Evolutionary conservation across 2,113 vertebrate species (phyloP).

Genomic region (Hemibagrus wyckioides): DNA sequence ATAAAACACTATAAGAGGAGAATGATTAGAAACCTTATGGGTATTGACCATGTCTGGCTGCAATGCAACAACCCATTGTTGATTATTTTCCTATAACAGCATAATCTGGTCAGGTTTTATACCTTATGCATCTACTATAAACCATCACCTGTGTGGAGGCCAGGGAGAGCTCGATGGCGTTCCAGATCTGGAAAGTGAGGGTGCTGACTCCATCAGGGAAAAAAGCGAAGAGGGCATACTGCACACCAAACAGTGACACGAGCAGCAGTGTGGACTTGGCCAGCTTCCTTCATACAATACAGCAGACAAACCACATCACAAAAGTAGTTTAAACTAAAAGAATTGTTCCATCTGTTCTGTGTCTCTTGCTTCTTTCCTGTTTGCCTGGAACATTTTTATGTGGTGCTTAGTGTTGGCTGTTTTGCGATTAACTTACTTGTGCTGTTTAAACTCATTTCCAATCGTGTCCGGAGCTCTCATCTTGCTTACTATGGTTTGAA

Average conservation of each 20-base stretch:
- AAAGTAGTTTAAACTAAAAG: constrained; percentile 1
- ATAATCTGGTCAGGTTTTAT: background rate
- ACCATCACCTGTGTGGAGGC: constrained; percentile 89
- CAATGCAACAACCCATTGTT: background rate
- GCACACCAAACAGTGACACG: constrained; percentile 90
- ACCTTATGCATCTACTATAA: background rate
- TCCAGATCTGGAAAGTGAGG: constrained; percentile 79
- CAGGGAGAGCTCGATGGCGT: constrained; percentile 85
- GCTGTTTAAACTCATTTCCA: constrained; percentile 70
- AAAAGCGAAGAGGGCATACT: constrained; percentile 90
- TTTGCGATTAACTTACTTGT: constrained; percentile 64
- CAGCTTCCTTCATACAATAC: constrained; percentile 76
- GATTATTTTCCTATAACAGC: background rate
- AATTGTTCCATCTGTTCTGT: constrained; percentile 12
- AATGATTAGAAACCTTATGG: background rate
- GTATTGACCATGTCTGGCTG: background rate
- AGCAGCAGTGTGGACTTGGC: constrained; percentile 91
- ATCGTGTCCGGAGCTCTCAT: constrained; percentile 67
- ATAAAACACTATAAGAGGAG: background rate
- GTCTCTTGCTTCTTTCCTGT: background rate
- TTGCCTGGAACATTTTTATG: constrained; percentile 1
- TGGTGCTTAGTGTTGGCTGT: background rate
- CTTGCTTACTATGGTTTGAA: constrained; percentile 71
- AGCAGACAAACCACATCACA: constrained; percentile 15
- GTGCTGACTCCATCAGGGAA: constrained; percentile 77